Evolutionary conservation across 1,140 invertebrate species (phyloP).

Genomic region (Ctenoplectra terminalis): DNA sequence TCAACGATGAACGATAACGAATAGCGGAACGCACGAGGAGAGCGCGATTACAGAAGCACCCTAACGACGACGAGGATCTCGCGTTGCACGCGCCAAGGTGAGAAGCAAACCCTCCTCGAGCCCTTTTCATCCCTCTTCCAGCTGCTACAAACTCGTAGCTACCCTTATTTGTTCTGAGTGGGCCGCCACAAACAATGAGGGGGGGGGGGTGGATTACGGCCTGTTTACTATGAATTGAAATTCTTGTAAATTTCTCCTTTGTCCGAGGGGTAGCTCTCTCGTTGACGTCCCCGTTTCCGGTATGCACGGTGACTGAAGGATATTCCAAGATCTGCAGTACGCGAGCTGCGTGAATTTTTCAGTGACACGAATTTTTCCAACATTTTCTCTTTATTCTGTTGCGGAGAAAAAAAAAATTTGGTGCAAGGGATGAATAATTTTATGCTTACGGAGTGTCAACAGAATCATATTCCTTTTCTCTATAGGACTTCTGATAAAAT

Average conservation of each 20-base stretch:
- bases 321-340: not conserved
- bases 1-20: constrained; percentile 19
- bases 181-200: constrained; percentile 28
- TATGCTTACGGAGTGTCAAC: no score
- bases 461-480: no score
- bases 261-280: not conserved
- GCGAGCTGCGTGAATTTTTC: not conserved
- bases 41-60: constrained; percentile 35
- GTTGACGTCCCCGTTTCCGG: not conserved
- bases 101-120: not conserved
- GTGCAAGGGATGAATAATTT: no score
- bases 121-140: constrained; percentile 19
- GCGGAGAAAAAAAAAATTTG: no score
- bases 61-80: constrained; percentile 33
- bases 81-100: constrained; percentile 36
- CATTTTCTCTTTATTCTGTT: not conserved
- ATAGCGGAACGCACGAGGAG: constrained; percentile 5
- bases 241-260: constrained; percentile 49
- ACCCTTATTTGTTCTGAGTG: constrained; percentile 45
- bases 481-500: no score
- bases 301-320: not conserved
- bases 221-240: constrained; percentile 51
- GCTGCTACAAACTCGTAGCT: no score
- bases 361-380: not conserved
- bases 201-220: constrained; percentile 31